phyloP scores from a whole-genome alignment of 1,140 invertebrate species.

The Drosophila persimilis region DNA sequence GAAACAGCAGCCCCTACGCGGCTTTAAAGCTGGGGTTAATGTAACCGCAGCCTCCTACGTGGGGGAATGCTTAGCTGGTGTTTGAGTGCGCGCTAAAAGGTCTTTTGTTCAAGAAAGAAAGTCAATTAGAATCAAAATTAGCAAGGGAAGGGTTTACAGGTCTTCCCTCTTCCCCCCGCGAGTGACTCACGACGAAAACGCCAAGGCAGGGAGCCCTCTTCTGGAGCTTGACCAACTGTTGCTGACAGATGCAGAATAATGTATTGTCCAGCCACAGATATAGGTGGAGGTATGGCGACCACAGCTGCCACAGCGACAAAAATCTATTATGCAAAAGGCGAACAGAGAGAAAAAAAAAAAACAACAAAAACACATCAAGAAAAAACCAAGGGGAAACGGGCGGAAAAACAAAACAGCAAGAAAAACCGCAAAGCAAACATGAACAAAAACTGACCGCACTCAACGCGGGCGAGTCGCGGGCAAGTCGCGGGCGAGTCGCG shows the following conservation, averaged over 20 bases:
- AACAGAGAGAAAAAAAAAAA: neutral
- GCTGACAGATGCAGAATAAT: slow-evolving; percentile 36
- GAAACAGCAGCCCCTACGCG: neutral
- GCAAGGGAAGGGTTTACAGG: too few relatives aligned
- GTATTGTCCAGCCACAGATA: slow-evolving; percentile 13
- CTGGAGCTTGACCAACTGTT: slow-evolving; percentile 37
- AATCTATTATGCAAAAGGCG: slow-evolving; percentile 49
- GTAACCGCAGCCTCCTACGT: too few relatives aligned
- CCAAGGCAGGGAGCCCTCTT: slow-evolving; percentile 9
- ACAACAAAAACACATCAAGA: slow-evolving; percentile 39
- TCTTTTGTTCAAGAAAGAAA: too few relatives aligned
- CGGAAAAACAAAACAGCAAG: slow-evolving; percentile 9
- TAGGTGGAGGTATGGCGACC: neutral
- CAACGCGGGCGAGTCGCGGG: slow-evolving; percentile 20
- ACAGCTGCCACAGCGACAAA: slow-evolving; percentile 37
- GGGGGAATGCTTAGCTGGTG: too few relatives aligned
- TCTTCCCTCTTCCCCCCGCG: neutral
- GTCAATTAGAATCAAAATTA: too few relatives aligned
- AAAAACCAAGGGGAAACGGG: slow-evolving; percentile 33
- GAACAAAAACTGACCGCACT: slow-evolving; percentile 57
- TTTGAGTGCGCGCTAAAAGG: too few relatives aligned
- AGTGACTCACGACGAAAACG: slow-evolving; percentile 13
- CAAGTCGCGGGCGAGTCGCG: neutral
- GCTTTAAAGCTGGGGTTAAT: neutral
- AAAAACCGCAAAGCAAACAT: slow-evolving; percentile 29